These are phyloP conservation scores for Manis pentadactyla DNA, from an alignment of 2,797 vertebrate species.

Conservation along the genomic window DNA sequence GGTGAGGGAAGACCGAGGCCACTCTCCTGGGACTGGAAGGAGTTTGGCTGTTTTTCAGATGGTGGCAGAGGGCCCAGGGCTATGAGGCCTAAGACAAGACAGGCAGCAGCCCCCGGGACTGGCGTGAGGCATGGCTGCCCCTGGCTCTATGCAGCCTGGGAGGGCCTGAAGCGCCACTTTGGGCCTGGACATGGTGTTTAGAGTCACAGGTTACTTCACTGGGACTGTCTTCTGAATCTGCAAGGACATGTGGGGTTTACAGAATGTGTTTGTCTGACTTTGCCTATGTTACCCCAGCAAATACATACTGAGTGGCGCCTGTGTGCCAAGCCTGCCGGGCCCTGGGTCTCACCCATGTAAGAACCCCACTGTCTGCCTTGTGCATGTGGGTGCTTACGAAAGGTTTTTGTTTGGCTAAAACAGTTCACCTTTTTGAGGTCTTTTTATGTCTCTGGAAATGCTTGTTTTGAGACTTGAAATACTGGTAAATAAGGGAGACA, in stretches of 20 bases:
- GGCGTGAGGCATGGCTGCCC: background rate
- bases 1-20: background rate
- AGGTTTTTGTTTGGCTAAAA: background rate
- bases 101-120: background rate
- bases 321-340: background rate
- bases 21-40: background rate
- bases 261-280: background rate
- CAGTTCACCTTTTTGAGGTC: background rate
- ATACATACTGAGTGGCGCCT: accelerated
- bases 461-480: background rate
- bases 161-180: no score
- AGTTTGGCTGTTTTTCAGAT: background rate
- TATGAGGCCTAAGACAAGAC: background rate
- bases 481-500: background rate
- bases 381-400: background rate
- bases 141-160: no score
- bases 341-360: accelerated
- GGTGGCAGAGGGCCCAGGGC: background rate
- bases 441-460: background rate
- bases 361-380: background rate
- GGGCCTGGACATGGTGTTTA: accelerated
- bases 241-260: background rate
- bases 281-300: background rate
- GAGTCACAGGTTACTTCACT: background rate
- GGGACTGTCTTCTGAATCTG: background rate